Percentiles rank a stretch among this genome's conserved stretches.
phyloP scores from a whole-genome alignment of 1,140 invertebrate genomes.

The Caenorhabditis latens region DNA sequence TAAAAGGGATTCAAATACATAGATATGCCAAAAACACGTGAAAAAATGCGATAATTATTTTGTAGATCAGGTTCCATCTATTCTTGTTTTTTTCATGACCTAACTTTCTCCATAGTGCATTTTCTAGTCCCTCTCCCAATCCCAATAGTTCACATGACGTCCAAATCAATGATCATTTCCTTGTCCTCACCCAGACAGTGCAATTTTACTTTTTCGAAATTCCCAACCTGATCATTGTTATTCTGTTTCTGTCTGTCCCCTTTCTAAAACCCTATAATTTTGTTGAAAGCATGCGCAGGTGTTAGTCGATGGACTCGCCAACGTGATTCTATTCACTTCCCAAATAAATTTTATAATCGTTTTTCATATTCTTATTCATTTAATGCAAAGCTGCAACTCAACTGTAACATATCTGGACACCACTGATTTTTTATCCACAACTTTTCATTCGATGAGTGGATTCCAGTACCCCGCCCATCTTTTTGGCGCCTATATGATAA shows the following conservation, averaged over 20 bases:
- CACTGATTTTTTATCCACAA: conserved; percentile 1
- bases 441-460: conserved; percentile 1
- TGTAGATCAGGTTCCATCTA: too few species aligned
- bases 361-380: neutral
- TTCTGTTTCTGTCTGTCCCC: neutral
- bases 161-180: too few species aligned
- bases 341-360: too few species aligned
- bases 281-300: neutral
- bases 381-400: conserved; percentile 4
- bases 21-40: too few species aligned
- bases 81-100: too few species aligned
- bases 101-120: too few species aligned
- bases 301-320: neutral
- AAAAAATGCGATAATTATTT: too few species aligned
- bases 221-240: neutral
- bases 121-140: too few species aligned
- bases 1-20: too few species aligned
- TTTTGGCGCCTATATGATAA: conserved; percentile 3
- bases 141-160: too few species aligned
- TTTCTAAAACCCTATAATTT: conserved; percentile 8
- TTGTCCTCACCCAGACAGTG: neutral
- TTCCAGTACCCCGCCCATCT: conserved; percentile 4
- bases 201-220: neutral
- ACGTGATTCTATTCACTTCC: neutral
- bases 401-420: conserved; percentile 2